These are phyloP conservation scores for Misgurnus mizolepis DNA, from an alignment of 2,113 vertebrate genomes.

Conservation along the genomic window DNA sequence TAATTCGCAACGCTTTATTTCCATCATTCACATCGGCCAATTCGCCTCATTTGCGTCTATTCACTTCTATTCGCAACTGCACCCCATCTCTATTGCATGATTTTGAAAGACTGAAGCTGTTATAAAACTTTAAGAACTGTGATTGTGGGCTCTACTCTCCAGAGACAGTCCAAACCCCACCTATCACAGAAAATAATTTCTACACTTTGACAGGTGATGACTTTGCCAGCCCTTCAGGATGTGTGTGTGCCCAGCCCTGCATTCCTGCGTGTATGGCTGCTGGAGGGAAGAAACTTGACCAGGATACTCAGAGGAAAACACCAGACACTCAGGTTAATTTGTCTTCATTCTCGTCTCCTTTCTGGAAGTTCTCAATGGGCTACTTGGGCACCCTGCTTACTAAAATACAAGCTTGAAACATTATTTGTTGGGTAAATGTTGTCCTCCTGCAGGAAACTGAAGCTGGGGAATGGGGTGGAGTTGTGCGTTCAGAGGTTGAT, in stretches of 20 bases:
- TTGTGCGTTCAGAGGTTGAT: conserved; percentile 84
- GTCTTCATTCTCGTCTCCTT: not conserved
- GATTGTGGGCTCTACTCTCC: too few species aligned
- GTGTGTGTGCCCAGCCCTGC: conserved; percentile 70
- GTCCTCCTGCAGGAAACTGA: conserved; percentile 69
- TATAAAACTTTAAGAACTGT: too few species aligned
- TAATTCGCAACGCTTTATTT: too few species aligned
- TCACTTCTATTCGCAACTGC: too few species aligned
- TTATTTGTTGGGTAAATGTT: not conserved
- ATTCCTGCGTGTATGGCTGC: conserved; percentile 85
- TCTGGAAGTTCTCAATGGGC: not conserved
- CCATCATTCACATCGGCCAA: too few species aligned
- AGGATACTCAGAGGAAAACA: conserved; percentile 78
- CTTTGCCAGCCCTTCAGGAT: conserved; percentile 74
- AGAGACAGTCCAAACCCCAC: not conserved
- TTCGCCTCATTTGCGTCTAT: too few species aligned
- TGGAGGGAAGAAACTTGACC: conserved; percentile 73
- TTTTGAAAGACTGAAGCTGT: too few species aligned
- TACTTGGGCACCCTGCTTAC: not conserved
- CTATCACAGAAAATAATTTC: not conserved
- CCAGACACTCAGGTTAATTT: conserved; percentile 75
- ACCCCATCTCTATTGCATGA: too few species aligned
- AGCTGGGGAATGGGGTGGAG: conserved; percentile 70
- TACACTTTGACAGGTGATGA: conserved; percentile 71
- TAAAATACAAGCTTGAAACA: not conserved